Conservation (phyloP, 92 coral and sea anemone species). For the Anthopleura xanthogrammica region DNA sequence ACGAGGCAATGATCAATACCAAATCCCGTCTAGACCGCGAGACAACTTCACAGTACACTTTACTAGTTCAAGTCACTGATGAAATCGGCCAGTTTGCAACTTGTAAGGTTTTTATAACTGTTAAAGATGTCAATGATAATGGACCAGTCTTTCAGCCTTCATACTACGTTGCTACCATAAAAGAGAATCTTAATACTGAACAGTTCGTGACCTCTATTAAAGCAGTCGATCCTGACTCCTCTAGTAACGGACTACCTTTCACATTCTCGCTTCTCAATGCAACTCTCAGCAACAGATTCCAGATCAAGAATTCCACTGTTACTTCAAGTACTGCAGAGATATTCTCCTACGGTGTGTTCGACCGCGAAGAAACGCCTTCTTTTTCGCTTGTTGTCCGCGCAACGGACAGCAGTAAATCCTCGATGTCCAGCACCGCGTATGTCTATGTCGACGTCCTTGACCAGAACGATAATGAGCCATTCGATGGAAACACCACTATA, state of each 20-base stretch:
- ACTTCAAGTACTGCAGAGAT: slow-evolving; percentile 49
- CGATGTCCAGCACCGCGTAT: slow-evolving; percentile 42
- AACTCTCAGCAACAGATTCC: slow-evolving; percentile 59
- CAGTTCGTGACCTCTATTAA: slow-evolving; percentile 66
- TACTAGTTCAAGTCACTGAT: slow-evolving; percentile 62
- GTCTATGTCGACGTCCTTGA: slow-evolving; percentile 75
- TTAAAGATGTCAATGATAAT: slow-evolving; percentile 84
- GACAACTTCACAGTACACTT: slow-evolving; percentile 37
- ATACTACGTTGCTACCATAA: slow-evolving; percentile 60
- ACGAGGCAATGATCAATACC: slow-evolving; percentile 49
- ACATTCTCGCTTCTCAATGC: slow-evolving; percentile 61
- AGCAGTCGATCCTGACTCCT: slow-evolving; percentile 71
- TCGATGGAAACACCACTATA: slow-evolving; percentile 61
- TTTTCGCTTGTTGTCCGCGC: slow-evolving; percentile 61
- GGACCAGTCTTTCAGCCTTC: slow-evolving; percentile 79
- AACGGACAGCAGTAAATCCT: slow-evolving; percentile 69
- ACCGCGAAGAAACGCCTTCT: slow-evolving; percentile 61
- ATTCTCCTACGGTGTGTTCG: slow-evolving; percentile 50
- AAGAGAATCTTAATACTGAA: slow-evolving; percentile 52
- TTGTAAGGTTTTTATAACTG: slow-evolving; percentile 62
- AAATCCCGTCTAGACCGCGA: slow-evolving; percentile 67
- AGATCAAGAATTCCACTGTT: slow-evolving; percentile 39
- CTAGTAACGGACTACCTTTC: slow-evolving; percentile 63
- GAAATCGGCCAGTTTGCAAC: slow-evolving; percentile 41
- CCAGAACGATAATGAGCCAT: slow-evolving; percentile 59